These are phyloP conservation scores for Diaperis boleti DNA, from an alignment of 2,888 invertebrate genomes.

Conservation along the genomic window DNA sequence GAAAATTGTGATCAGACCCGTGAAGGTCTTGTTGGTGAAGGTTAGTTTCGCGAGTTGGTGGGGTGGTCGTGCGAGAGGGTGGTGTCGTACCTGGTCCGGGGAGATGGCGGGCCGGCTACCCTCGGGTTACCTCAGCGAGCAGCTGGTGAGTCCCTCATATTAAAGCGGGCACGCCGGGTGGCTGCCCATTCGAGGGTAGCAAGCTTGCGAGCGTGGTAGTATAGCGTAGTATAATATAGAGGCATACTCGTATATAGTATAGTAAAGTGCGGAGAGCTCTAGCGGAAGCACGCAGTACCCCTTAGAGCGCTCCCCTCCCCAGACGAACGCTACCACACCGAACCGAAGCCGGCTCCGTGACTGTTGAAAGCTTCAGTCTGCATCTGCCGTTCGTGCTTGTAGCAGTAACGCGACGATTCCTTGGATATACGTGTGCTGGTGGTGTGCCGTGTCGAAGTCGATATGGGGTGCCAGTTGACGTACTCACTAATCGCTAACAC, in stretches of 20 bases:
- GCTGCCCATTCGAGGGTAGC: slow-evolving; percentile 64
- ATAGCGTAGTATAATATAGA: slow-evolving; percentile 36
- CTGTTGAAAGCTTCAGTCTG: slow-evolving; percentile 57
- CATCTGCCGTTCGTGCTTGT: slow-evolving; percentile 52
- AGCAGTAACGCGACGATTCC: slow-evolving; percentile 37
- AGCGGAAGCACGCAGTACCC: slow-evolving; percentile 63
- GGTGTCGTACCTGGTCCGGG: slow-evolving; percentile 28
- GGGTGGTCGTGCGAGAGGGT: slow-evolving; percentile 20
- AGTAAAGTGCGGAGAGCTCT: slow-evolving; percentile 49
- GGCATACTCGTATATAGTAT: not conserved
- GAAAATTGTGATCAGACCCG: not conserved
- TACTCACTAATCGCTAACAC: slow-evolving; percentile 46
- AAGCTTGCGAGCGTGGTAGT: slow-evolving; percentile 55
- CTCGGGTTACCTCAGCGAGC: slow-evolving; percentile 44
- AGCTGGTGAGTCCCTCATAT: slow-evolving; percentile 62
- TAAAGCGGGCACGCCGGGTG: slow-evolving; percentile 62
- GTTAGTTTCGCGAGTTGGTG: slow-evolving; percentile 29
- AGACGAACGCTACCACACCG: slow-evolving; percentile 63
- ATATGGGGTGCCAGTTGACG: slow-evolving; percentile 57
- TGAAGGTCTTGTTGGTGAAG: slow-evolving; percentile 32
- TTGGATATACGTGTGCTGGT: slow-evolving; percentile 38
- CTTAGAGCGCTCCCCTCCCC: slow-evolving; percentile 63
- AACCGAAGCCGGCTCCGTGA: slow-evolving; percentile 50
- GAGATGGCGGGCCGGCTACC: slow-evolving; percentile 39
- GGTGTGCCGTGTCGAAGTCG: slow-evolving; percentile 53